Conservation (phyloP, 1,140 invertebrate species). For the Phymorhynchus buccinoides region DNA sequence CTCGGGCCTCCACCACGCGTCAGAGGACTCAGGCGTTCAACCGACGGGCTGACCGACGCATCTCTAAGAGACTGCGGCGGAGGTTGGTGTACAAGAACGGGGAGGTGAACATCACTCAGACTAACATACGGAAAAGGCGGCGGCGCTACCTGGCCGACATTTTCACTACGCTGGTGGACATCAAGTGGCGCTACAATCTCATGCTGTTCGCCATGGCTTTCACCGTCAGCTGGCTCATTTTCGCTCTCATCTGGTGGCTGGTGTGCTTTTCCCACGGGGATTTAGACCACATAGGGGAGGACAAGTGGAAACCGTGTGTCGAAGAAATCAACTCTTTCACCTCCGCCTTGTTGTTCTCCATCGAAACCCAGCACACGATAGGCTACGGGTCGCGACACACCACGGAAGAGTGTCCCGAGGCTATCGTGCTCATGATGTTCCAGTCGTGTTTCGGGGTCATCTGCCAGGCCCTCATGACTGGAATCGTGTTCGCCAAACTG, state of each 20-base stretch:
- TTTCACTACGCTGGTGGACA: conserved; percentile 84
- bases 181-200: conserved; percentile 75
- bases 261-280: conserved; percentile 74
- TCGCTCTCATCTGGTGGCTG: conserved; percentile 76
- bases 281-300: conserved; percentile 65
- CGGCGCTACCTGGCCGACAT: conserved; percentile 90
- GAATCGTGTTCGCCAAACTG: conserved; percentile 96
- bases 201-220: conserved; percentile 75
- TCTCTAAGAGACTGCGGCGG: conserved; percentile 68
- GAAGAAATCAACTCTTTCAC: conserved; percentile 72
- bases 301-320: conserved; percentile 73
- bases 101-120: conserved; percentile 92
- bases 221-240: conserved; percentile 74
- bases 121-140: conserved; percentile 88
- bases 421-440: conserved; percentile 96
- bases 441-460: conserved; percentile 97
- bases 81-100: conserved; percentile 91
- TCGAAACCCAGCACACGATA: conserved; percentile 77
- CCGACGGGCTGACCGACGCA: conserved; percentile 60
- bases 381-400: conserved; percentile 81
- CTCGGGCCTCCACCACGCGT: conserved; percentile 42
- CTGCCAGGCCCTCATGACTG: conserved; percentile 86
- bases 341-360: conserved; percentile 75
- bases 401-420: conserved; percentile 95
- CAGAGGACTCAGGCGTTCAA: conserved; percentile 40